These are phyloP conservation scores for Drosophila fungiperda DNA, from an alignment of 2,888 invertebrate genomes.

Conservation along the genomic window DNA sequence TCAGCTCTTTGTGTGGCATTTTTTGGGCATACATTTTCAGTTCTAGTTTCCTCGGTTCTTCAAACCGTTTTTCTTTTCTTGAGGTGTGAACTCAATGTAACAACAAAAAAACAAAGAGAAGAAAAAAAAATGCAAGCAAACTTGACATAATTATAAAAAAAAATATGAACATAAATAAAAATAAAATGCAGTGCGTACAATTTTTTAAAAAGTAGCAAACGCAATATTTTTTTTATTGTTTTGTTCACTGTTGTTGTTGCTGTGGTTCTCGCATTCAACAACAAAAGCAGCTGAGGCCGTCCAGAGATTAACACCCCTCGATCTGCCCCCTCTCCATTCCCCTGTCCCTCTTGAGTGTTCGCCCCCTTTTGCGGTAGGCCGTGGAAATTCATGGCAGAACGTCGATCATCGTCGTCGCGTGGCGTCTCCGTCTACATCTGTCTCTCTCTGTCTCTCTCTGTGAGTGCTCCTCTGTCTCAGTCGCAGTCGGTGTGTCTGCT, in stretches of 20 bases:
- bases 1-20: slow-evolving; percentile 47
- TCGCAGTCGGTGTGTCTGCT: slow-evolving; percentile 14
- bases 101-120: slow-evolving; percentile 35
- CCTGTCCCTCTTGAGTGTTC: not conserved
- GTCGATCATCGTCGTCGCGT: slow-evolving; percentile 54
- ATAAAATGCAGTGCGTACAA: slow-evolving; percentile 73
- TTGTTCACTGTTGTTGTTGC: slow-evolving; percentile 8
- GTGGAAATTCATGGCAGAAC: slow-evolving; percentile 61
- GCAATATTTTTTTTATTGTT: slow-evolving; percentile 55
- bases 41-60: slow-evolving; percentile 23
- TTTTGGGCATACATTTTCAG: slow-evolving; percentile 27
- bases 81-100: slow-evolving; percentile 27
- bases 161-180: slow-evolving; percentile 46
- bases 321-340: not conserved
- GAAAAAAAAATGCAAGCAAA: slow-evolving; percentile 64
- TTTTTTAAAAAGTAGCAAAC: slow-evolving; percentile 73
- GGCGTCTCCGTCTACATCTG: slow-evolving; percentile 38
- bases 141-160: slow-evolving; percentile 76
- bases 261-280: slow-evolving; percentile 17
- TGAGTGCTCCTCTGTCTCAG: slow-evolving; percentile 12
- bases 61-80: slow-evolving; percentile 25
- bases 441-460: not conserved
- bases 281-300: slow-evolving; percentile 29
- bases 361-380: slow-evolving; percentile 16
- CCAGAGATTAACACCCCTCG: slow-evolving; percentile 32